Evolutionary conservation across 2,888 invertebrate genomes (phyloP).

Genomic region (Conchocele bisecta): DNA sequence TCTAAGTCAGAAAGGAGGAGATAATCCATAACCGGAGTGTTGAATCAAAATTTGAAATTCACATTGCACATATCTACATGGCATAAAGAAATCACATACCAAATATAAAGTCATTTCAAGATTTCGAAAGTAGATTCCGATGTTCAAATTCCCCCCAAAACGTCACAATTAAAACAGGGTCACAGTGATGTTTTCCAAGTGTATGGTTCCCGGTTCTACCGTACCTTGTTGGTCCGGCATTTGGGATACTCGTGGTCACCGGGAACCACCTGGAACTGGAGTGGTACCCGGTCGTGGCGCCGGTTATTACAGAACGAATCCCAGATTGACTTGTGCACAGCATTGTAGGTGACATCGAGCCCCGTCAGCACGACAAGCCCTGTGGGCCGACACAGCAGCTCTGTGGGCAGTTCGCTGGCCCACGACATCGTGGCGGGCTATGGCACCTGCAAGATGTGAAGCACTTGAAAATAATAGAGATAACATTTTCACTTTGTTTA

Average conservation of each 20-base stretch:
- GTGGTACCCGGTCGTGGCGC: conserved; percentile 90
- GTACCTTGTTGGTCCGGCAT: conserved; percentile 81
- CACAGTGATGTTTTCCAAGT: neutral
- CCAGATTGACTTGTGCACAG: conserved; percentile 95
- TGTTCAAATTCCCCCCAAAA: too few relatives aligned
- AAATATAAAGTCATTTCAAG: neutral
- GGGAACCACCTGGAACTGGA: conserved; percentile 92
- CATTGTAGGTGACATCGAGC: conserved; percentile 92
- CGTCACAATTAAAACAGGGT: too few relatives aligned
- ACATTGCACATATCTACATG: neutral
- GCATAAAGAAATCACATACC: neutral
- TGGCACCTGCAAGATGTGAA: too few relatives aligned
- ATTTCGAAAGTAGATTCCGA: too few relatives aligned
- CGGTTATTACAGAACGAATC: conserved; percentile 94
- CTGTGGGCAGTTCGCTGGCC: conserved; percentile 88
- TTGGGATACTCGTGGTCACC: conserved; percentile 93
- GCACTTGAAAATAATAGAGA: too few relatives aligned
- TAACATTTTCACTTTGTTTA: too few relatives aligned
- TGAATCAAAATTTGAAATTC: neutral
- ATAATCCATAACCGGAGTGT: neutral
- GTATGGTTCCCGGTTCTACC: neutral
- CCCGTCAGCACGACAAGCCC: conserved; percentile 95
- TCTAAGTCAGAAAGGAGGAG: neutral
- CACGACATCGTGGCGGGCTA: conserved; percentile 74
- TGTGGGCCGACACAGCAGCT: conserved; percentile 92